Conservation (phyloP, 2,113 vertebrate genomes). For the Peromyscus polionotus region DNA sequence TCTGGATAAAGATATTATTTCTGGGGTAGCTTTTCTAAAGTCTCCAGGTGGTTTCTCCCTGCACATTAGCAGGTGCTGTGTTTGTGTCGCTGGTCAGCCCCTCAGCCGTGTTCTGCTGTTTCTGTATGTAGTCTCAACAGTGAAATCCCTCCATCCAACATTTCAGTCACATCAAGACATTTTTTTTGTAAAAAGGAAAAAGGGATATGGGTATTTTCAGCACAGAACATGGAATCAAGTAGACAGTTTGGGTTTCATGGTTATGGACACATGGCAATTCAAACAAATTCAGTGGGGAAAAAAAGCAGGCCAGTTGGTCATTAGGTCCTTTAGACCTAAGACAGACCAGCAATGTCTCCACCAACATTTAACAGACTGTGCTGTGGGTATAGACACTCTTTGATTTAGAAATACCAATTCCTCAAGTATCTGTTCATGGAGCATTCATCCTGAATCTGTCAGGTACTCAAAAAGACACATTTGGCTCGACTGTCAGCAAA, state of each 20-base stretch:
- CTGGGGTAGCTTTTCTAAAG: conserved; percentile 80
- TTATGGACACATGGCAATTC: conserved; percentile 9
- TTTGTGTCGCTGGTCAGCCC: conserved; percentile 75
- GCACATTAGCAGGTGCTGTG: conserved; percentile 71
- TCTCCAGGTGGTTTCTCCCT: conserved; percentile 82
- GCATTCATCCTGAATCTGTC: background rate
- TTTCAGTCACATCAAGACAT: conserved; percentile 47
- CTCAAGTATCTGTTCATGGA: background rate
- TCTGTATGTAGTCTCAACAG: background rate
- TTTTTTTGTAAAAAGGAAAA: background rate
- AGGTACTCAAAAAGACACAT: background rate
- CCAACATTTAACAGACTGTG: background rate
- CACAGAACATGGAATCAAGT: conserved; percentile 32
- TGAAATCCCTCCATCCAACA: conserved; percentile 24
- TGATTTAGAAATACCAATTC: background rate
- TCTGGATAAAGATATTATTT: conserved; percentile 86
- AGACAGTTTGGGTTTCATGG: background rate
- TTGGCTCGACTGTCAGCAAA: background rate
- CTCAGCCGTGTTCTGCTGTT: conserved; percentile 44
- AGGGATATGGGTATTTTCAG: background rate
- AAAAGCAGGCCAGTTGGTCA: background rate
- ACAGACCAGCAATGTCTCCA: background rate
- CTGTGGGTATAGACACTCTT: background rate
- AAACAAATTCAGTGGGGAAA: background rate
- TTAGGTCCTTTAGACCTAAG: background rate